These are phyloP conservation scores for Montifringilla adamsi DNA, from an alignment of 2,113 vertebrate species.

Conservation along the genomic window DNA sequence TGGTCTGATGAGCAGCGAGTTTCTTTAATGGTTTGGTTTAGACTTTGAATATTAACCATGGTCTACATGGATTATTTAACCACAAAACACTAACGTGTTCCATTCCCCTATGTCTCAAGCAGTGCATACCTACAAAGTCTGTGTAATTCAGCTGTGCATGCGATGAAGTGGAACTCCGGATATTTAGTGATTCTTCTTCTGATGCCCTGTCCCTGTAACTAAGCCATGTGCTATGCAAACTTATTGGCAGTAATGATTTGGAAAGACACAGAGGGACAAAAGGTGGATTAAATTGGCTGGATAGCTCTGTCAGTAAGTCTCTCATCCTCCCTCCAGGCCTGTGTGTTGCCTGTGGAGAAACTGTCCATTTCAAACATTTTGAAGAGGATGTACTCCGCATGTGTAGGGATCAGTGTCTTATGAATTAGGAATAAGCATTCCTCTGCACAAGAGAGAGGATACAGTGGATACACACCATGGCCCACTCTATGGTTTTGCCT, in stretches of 20 bases:
- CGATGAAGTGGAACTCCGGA: neutral
- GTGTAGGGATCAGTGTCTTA: neutral
- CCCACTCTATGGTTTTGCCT: neutral
- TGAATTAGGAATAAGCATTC: neutral
- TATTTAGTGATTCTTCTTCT: neutral
- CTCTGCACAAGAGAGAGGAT: neutral
- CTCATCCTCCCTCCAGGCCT: neutral
- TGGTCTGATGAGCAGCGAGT: neutral
- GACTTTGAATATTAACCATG: neutral
- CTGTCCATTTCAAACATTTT: no score
- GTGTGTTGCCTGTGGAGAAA: neutral
- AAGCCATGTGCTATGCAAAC: neutral
- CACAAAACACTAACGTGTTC: neutral
- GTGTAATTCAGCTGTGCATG: neutral
- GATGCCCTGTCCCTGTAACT: neutral
- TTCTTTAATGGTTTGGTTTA: neutral
- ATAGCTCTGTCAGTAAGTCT: neutral
- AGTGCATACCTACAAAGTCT: neutral
- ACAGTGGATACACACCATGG: neutral
- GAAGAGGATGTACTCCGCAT: neutral
- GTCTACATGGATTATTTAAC: neutral
- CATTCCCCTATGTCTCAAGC: neutral
- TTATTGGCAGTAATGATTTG: neutral
- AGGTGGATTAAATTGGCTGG: neutral
- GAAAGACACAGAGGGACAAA: neutral